phyloP scores from a whole-genome alignment of 1,140 invertebrate genomes.

The Drosophila funebris region DNA sequence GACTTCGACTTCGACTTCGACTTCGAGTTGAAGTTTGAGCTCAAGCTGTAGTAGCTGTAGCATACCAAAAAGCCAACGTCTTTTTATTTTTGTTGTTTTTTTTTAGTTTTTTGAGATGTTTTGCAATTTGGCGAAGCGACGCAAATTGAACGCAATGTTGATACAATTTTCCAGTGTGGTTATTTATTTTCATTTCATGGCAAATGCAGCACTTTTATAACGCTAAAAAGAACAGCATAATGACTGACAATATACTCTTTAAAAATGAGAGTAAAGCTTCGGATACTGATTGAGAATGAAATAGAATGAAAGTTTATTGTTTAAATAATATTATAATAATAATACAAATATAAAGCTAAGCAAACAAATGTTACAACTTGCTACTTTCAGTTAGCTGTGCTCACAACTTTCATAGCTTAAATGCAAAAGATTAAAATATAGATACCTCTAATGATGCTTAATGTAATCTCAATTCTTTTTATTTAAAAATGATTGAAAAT shows the following conservation, averaged over 20 bases:
- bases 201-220: slow-evolving; percentile 26
- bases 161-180: slow-evolving; percentile 61
- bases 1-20: slow-evolving; percentile 9
- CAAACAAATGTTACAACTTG: too few species aligned
- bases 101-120: slow-evolving; percentile 33
- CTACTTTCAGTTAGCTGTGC: too few species aligned
- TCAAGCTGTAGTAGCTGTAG: slow-evolving; percentile 31
- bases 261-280: not conserved
- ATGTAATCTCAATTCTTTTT: too few species aligned
- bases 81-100: slow-evolving; percentile 11
- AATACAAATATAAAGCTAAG: too few species aligned
- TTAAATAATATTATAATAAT: too few species aligned
- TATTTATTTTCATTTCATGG: slow-evolving; percentile 42
- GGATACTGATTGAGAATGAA: too few species aligned
- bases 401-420: too few species aligned
- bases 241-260: not conserved
- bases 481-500: too few species aligned
- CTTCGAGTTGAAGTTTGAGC: slow-evolving; percentile 28
- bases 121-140: slow-evolving; percentile 70
- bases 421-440: too few species aligned
- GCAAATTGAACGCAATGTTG: slow-evolving; percentile 72
- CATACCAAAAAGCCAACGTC: slow-evolving; percentile 40
- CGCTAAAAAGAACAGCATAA: too few species aligned
- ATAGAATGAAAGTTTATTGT: too few species aligned
- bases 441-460: too few species aligned